These are phyloP conservation scores for Monodelphis domestica DNA, from an alignment of 2,797 vertebrate species.

Conservation along the genomic window DNA sequence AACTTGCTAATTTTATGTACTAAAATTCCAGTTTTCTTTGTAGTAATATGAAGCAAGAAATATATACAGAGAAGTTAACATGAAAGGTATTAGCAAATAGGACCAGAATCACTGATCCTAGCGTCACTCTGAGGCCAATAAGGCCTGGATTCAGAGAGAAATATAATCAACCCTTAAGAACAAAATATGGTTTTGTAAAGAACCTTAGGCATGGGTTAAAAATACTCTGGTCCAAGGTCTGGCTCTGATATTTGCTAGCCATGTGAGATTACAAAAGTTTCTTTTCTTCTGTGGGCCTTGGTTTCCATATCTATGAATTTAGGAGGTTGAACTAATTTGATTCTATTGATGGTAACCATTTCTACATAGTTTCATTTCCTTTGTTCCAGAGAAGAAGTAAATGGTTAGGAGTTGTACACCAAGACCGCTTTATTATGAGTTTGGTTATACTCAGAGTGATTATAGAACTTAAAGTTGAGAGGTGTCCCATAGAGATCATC, in stretches of 20 bases:
- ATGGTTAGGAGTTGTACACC: background rate
- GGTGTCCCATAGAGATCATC: background rate
- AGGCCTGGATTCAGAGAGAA: background rate
- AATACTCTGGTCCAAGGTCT: background rate
- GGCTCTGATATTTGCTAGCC: background rate
- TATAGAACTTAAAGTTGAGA: background rate
- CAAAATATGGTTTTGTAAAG: background rate
- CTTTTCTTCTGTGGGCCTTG: background rate
- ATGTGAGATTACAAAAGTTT: background rate
- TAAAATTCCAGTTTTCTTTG: background rate
- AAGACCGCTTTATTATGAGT: background rate
- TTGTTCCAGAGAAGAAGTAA: background rate
- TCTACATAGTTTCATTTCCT: background rate
- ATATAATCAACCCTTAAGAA: background rate
- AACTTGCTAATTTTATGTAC: background rate
- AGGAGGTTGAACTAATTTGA: background rate
- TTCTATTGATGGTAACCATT: background rate
- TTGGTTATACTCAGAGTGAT: background rate
- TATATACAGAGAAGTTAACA: background rate
- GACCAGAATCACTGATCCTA: background rate
- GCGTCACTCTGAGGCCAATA: background rate
- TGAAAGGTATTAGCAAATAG: background rate
- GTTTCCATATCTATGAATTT: background rate
- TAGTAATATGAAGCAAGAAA: background rate
- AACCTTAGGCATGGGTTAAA: background rate